Base-by-base conservation (phyloP, 37 sponge, comb jelly and placozoan genomes). In the Crambe crambe region DNA sequence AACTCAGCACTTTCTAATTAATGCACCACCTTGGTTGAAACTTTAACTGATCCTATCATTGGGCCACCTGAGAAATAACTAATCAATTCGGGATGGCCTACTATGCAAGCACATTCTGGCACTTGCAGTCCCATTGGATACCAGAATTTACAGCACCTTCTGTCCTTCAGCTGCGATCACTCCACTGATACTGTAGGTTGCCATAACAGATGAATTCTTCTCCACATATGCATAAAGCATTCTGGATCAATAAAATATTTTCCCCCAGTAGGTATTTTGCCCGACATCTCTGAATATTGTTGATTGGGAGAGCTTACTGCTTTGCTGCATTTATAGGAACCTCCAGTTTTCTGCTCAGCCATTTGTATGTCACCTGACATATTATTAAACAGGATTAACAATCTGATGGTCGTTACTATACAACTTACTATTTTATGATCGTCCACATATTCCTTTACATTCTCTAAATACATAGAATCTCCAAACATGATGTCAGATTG, bases 291-390 rank as follows among this genome's bases (percentile, higher is more conserved):
- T n/a, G n/a, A n/a, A n/a, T 36, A 68, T 35, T 8, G 27, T 68
- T 68, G 36, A 9, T 43, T n/a, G n/a, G n/a, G n/a, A n/a, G n/a
- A 23, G 32, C 74, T 12, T 73, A 94, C 94, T 86, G 82, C 36
- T 89, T 89, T 3, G 94, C 94, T 63, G 80, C 87, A 76, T 89
- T 83, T 1, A 80, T 80, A 36, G 90, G 87, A 6, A 94, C 86
- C 1, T 73, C 75, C 42, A 94, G 51, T 5, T 84, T 89, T 42
- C 87, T 78, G 70, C 90, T 86, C 61, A 94, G 81, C 94, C 94
- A 94, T 76, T 94, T 94, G 78, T 89, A 94, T 2, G 94, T 87
- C 39, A 89, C 94, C 94, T 94, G 42, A 87, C 93, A 88, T 88
- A 44, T 17, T 6, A 30, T 68, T 6, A 10, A 10, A 38, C 38